These are phyloP conservation scores for Perodicticus potto DNA, from an alignment of 2,797 vertebrate genomes.

Conservation along the genomic window DNA sequence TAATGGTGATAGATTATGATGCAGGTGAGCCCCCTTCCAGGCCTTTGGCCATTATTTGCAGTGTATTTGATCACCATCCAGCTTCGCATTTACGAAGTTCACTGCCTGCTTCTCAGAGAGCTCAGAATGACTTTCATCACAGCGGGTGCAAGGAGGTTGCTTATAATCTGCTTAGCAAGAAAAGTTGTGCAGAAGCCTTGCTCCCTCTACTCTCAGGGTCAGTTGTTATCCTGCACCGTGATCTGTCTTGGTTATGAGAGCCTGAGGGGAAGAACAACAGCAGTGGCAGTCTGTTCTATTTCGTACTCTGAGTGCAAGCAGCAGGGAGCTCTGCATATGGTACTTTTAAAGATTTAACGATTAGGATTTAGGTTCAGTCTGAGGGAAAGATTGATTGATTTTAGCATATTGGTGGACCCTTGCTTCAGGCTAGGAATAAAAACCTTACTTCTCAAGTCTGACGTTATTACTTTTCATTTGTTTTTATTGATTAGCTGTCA, in stretches of 20 bases:
- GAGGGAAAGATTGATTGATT: slow-evolving; percentile 84
- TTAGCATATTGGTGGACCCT: slow-evolving; percentile 77
- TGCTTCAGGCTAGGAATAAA: slow-evolving; percentile 81
- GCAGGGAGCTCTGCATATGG: slow-evolving; percentile 55
- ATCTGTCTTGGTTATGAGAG: slow-evolving; percentile 29
- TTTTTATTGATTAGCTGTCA: slow-evolving; percentile 88
- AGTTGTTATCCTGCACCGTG: neutral
- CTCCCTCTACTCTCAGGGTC: rapidly evolving
- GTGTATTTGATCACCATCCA: rapidly evolving
- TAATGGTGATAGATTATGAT: neutral
- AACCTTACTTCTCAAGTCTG: slow-evolving; percentile 84
- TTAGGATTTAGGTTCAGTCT: slow-evolving; percentile 71
- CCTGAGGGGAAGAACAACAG: neutral
- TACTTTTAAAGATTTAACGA: slow-evolving; percentile 72
- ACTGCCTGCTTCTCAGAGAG: neutral
- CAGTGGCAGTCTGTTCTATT: neutral
- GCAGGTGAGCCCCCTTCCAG: neutral
- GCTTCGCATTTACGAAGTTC: slow-evolving; percentile 9
- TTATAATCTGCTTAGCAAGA: slow-evolving; percentile 36
- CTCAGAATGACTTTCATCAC: slow-evolving; percentile 24
- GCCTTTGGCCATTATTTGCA: neutral
- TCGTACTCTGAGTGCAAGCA: neutral
- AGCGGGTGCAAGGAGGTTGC: neutral
- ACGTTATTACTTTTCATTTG: slow-evolving; percentile 88
- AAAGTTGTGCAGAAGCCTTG: rapidly evolving